Percentiles rank a stretch among this genome's conserved stretches.
These are phyloP conservation scores for Ariopsis seemanni DNA, from an alignment of 2,113 vertebrate species.

Conservation along the genomic window DNA sequence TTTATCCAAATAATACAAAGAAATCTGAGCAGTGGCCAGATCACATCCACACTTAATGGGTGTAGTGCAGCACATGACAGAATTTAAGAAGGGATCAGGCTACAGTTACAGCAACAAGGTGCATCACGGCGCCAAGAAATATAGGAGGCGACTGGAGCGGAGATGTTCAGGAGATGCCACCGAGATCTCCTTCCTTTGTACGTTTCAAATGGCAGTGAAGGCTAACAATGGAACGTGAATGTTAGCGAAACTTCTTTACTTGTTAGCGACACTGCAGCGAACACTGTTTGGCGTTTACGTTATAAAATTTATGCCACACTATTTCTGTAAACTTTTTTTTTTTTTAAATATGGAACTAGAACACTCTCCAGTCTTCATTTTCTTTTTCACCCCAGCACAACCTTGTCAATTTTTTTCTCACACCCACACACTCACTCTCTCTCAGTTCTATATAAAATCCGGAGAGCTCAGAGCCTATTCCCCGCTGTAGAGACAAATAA, in stretches of 20 bases:
- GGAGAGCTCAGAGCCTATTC: no score
- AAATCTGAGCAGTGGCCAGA: not conserved
- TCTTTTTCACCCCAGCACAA: not conserved
- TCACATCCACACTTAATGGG: not conserved
- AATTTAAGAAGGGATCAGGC: not conserved
- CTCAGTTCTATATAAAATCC: not conserved
- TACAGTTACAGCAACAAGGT: not conserved
- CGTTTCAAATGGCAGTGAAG: not conserved
- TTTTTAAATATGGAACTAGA: not conserved
- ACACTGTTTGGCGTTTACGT: not conserved
- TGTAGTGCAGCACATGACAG: not conserved
- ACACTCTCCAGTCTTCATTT: not conserved
- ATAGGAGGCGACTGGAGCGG: not conserved
- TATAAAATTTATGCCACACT: not conserved
- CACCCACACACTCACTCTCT: not conserved
- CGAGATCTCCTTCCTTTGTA: not conserved
- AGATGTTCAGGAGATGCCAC: not conserved
- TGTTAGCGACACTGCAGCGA: not conserved
- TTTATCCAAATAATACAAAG: not conserved
- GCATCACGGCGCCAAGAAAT: not conserved
- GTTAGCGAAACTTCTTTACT: no score
- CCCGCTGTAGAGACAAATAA: no score
- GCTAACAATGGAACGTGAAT: not conserved
- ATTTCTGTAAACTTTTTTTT: not conserved
- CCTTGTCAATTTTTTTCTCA: slow-evolving; percentile 1